Conservation (phyloP, 1,140 invertebrate genomes). For the Diachasmimorpha longicaudata region DNA sequence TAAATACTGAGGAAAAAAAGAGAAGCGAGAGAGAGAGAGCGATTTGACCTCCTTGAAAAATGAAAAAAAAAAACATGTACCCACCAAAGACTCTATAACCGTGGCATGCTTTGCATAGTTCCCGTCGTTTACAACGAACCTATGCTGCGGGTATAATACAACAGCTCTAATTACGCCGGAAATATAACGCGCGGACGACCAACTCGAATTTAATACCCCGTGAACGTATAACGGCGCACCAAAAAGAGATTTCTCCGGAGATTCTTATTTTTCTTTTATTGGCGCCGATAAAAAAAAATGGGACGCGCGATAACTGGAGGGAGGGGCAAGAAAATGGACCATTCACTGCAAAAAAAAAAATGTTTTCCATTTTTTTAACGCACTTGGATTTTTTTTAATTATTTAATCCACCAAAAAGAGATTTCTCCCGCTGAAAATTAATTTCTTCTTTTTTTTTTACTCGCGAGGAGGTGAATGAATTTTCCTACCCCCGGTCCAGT, state of each 20-base stretch:
- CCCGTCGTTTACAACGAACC: conserved; percentile 19
- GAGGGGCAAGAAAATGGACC: too few relatives aligned
- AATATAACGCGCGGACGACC: conserved; percentile 27
- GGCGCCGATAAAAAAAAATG: conserved; percentile 31
- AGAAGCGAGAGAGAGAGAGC: neutral
- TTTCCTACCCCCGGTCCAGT: too few relatives aligned
- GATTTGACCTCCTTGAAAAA: neutral
- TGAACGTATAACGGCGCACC: conserved; percentile 35
- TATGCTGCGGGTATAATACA: neutral
- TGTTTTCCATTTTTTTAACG: too few relatives aligned
- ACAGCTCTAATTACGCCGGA: conserved; percentile 28
- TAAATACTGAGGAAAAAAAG: conserved; percentile 32
- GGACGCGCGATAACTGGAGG: too few relatives aligned
- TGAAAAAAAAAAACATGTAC: neutral
- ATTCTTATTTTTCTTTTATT: conserved; percentile 40
- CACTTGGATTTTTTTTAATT: too few relatives aligned
- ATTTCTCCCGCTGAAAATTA: too few relatives aligned
- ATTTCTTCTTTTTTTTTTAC: too few relatives aligned
- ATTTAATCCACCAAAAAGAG: too few relatives aligned
- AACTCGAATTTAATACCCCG: conserved; percentile 46
- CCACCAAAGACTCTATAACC: conserved; percentile 17
- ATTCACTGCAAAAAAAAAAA: too few relatives aligned
- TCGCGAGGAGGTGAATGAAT: too few relatives aligned
- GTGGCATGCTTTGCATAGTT: conserved; percentile 38
- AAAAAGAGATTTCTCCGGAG: neutral